A percentile compares a stretch with the other conserved stretches of the same genome.
Conservation (phyloP, 2,113 vertebrate species). For the Aldabrachelys gigantea region DNA sequence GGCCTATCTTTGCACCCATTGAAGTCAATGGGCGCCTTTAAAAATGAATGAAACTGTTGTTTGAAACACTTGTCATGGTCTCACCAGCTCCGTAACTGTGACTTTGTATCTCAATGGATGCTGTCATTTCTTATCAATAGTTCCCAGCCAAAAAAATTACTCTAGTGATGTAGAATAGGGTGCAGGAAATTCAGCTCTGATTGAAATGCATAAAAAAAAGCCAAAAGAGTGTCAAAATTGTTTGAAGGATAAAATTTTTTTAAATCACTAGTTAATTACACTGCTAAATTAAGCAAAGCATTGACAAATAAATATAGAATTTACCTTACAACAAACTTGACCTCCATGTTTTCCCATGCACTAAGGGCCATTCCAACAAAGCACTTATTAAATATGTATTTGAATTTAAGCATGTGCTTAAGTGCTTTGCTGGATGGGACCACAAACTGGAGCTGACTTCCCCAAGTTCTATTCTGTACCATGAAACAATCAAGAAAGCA, state of each 20-base stretch:
- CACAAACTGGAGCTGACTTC: neutral
- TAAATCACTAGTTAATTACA: neutral
- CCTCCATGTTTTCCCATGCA: neutral
- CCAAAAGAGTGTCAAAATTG: neutral
- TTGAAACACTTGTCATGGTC: slow-evolving; percentile 37
- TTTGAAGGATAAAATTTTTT: neutral
- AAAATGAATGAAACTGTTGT: slow-evolving; percentile 44
- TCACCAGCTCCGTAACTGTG: slow-evolving; percentile 21
- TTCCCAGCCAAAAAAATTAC: slow-evolving; percentile 39
- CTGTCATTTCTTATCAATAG: neutral
- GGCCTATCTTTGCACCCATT: slow-evolving; percentile 38
- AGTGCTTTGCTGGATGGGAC: neutral
- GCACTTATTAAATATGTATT: neutral
- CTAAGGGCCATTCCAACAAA: neutral
- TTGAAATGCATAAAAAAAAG: neutral
- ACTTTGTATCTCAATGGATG: neutral
- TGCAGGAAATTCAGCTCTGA: slow-evolving; percentile 29
- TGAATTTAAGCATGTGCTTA: neutral
- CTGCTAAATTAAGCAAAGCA: neutral
- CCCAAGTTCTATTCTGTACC: neutral
- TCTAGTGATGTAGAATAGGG: neutral
- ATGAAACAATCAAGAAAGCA: neutral
- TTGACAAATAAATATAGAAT: rapidly evolving
- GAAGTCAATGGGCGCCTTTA: neutral
- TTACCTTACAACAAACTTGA: neutral